A percentile compares a stretch with the other conserved stretches of the same genome.
phyloP scores from a whole-genome alignment of 2,113 vertebrate species.

The Ancistrus triradiatus region DNA sequence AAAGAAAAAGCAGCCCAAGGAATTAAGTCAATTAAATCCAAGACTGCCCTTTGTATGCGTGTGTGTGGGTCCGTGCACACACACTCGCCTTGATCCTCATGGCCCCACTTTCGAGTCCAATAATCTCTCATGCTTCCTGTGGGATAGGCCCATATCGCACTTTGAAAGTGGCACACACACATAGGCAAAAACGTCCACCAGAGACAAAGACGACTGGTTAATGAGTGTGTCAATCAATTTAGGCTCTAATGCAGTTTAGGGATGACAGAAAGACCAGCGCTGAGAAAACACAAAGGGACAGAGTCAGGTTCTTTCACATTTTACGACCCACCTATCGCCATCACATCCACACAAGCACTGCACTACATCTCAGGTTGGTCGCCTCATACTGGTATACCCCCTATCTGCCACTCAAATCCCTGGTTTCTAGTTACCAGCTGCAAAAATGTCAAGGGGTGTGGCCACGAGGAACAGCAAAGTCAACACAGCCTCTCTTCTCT shows the following conservation, averaged over 20 bases:
- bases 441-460: conserved; percentile 6
- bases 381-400: conserved; percentile 1
- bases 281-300: background rate
- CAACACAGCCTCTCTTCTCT: too few relatives aligned
- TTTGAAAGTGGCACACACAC: background rate
- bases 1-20: conserved; percentile 16
- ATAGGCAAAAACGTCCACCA: background rate
- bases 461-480: conserved; percentile 4
- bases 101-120: conserved; percentile 11
- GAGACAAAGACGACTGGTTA: background rate
- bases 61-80: conserved; percentile 4
- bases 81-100: background rate
- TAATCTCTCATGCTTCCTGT: conserved; percentile 30
- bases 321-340: background rate
- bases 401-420: conserved; percentile 14
- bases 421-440: conserved; percentile 11
- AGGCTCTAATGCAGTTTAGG: too few relatives aligned
- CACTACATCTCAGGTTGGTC: background rate
- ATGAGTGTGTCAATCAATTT: too few relatives aligned
- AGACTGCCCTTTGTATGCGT: conserved; percentile 1
- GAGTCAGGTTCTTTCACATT: background rate
- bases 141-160: conserved; percentile 4
- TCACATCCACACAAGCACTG: background rate
- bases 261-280: too few relatives aligned
- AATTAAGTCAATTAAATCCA: conserved; percentile 35